Base-by-base conservation (phyloP, 2,888 invertebrate genomes). In the Thysanoteuthis rhombus region DNA sequence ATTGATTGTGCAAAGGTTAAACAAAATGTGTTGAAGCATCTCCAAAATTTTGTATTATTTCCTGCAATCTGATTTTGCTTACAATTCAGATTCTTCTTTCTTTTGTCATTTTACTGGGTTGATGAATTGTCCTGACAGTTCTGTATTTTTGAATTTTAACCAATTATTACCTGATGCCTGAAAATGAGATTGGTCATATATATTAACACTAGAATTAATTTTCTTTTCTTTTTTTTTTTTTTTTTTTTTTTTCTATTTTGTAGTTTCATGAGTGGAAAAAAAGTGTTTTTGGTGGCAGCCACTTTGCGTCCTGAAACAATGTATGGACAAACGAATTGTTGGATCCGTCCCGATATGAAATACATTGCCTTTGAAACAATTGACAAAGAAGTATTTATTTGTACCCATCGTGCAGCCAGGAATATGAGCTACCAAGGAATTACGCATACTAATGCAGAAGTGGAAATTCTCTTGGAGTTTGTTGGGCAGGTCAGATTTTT, bases 261-360 rank as follows among this genome's bases (percentile, higher is more conserved):
- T 38, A 96, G 95, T 40, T 90, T 94, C 25, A 93, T 96, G 90
- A 93, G 94, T 58, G 95, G 94, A 38, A 94, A 93, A 38, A 93
- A 96, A 4, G 97, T 99, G n/a, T 98, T 97, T 97, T 97, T 99
- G 94, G 99, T 99, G 28, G 99, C 99, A 38, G 99, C 99, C 22
- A 99, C 99, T 12, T 97, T 99, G n/a, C 98, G 99, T 94, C 99
- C 99, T 1, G 99, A 99, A 97, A 99, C 99, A 1, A 99, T 99
- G 99, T 99, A 99, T 96, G 99, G 99, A 0, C 99, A 99, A 97
- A 99, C 99, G 0, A 99, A 99, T 97, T 99, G 99, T 97, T 99
- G 99, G 99, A 97, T 99, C 8, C 98, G 98, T 96, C 99, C 99
- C 0, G 99, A 99, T 96, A 98, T 99, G 96, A 98, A 98, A 95